Conservation (phyloP, 2,113 vertebrate genomes). For the Scolopax mira region DNA sequence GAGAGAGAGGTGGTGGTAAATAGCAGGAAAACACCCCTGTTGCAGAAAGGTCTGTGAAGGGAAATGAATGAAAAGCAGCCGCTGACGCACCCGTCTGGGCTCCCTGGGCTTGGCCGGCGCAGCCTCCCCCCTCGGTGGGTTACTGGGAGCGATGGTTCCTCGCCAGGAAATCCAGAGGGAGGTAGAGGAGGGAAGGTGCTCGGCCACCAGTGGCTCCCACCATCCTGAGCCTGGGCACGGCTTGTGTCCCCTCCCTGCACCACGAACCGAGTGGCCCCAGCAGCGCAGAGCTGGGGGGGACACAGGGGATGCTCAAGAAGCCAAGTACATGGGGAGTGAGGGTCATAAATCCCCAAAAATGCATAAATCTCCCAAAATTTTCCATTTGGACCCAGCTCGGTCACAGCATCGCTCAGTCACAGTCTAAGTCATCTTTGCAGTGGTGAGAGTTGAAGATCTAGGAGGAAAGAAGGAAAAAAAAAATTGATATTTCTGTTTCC, state of each 20-base stretch:
- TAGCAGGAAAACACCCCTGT: not conserved
- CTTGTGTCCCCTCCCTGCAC: fast-evolving
- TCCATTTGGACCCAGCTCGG: too few species aligned
- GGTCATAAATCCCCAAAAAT: not conserved
- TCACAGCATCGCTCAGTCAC: fast-evolving
- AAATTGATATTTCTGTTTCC: fast-evolving
- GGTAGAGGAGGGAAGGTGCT: not conserved
- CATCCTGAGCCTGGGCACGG: fast-evolving
- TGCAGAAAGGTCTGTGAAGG: not conserved
- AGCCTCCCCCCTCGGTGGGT: not conserved
- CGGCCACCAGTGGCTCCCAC: not conserved
- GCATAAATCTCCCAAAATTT: too few species aligned
- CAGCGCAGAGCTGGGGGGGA: not conserved
- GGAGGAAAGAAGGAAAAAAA: not conserved
- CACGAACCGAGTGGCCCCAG: not conserved
- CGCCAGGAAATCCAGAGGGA: not conserved
- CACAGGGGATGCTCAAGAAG: not conserved
- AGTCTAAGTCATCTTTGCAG: fast-evolving
- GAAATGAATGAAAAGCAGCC: not conserved
- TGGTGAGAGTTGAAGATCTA: not conserved
- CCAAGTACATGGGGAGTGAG: fast-evolving
- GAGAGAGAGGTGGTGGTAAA: not conserved
- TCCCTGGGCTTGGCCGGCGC: not conserved
- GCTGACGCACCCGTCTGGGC: not conserved
- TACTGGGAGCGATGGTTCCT: fast-evolving